A percentile compares a stretch with the other conserved stretches of the same genome.
Conservation (phyloP, 2,797 vertebrate genomes). For the Moxostoma hubbsi region DNA sequence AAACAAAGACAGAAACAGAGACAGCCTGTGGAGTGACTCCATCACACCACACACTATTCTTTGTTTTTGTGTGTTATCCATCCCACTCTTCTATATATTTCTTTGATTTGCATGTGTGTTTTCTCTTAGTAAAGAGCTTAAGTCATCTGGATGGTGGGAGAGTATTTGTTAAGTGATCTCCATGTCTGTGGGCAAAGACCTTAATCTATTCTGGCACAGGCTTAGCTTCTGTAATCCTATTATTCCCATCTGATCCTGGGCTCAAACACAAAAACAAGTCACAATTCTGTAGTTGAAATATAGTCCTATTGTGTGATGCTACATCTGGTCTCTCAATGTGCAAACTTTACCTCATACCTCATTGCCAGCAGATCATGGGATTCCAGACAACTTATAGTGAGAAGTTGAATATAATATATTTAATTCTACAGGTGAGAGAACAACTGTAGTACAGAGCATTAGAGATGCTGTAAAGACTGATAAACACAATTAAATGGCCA, state of each 20-base stretch:
- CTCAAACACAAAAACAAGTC: conserved; percentile 68
- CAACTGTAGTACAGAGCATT: neutral
- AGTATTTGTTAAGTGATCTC: conserved; percentile 73
- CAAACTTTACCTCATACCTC: neutral
- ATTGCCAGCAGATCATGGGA: conserved; percentile 5
- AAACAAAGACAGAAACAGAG: conserved; percentile 40
- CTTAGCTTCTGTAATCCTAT: conserved; percentile 79
- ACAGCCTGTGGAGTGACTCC: conserved; percentile 1
- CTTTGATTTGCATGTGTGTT: conserved; percentile 42
- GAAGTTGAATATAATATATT: neutral
- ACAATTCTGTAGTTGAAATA: conserved; percentile 59
- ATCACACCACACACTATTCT: conserved; percentile 12
- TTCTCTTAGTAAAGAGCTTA: conserved; percentile 68
- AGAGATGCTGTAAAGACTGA: neutral
- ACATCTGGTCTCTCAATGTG: conserved; percentile 24
- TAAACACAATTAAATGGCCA: neutral
- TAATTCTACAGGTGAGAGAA: neutral
- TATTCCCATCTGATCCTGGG: conserved; percentile 74
- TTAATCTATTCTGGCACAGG: conserved; percentile 77
- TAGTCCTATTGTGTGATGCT: conserved; percentile 19
- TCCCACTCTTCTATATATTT: conserved; percentile 26
- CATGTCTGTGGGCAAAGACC: conserved; percentile 66
- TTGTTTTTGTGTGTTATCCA: conserved; percentile 4
- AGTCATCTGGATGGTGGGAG: conserved; percentile 65
- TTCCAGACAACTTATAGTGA: neutral